Base-by-base conservation (phyloP, 2,113 vertebrate genomes). In the Brachypodius melanocephalos region DNA sequence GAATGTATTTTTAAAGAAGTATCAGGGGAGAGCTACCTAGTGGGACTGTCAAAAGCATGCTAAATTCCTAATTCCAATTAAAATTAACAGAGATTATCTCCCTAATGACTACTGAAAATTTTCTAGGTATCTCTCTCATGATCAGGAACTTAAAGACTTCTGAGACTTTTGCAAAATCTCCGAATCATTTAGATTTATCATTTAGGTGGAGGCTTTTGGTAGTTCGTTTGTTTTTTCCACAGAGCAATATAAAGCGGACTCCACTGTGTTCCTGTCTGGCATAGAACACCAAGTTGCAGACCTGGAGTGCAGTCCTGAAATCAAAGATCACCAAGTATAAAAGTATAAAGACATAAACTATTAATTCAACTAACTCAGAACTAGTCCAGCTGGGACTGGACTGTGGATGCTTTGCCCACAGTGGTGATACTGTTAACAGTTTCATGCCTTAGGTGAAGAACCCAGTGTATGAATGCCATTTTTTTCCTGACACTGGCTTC, bases 11-110 rank as follows among this genome's bases (percentile, higher is more conserved):
- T 79, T 69, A 65, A 90, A 94, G 63, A 24, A 84, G 7, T 46
- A 73, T 80, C 80, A 92, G 48, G 67, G 90, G 90, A 69, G 54
- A 85, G 18, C 45, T 88, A 57, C 24, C 54, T 76, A 88, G 20
- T 54, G 67, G 38, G 88, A 93, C 59, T 86, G 40, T 88, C 49
- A 84, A 68, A 93, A 85, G 31, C 54, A 77, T 17, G 31, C 3
- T 88, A 85, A 54, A 83, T 77, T 84, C 58, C 75, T 91, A 88
- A 82, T 69, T 93, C 63, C 8, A 84, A 82, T 93, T 96, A 87
- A 95, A 93, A 81, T 75, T 62, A 90, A 81, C 61, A 54, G 67
- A 88, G 10, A 89, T 82, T 73, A 66, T 1, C 24, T 93, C 82
- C 66, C 75, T 54, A 65, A 85, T 72, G 32, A 72, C 26, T 36